These are phyloP conservation scores for Channa striata DNA, from an alignment of 2,797 vertebrate species.

Conservation along the genomic window DNA sequence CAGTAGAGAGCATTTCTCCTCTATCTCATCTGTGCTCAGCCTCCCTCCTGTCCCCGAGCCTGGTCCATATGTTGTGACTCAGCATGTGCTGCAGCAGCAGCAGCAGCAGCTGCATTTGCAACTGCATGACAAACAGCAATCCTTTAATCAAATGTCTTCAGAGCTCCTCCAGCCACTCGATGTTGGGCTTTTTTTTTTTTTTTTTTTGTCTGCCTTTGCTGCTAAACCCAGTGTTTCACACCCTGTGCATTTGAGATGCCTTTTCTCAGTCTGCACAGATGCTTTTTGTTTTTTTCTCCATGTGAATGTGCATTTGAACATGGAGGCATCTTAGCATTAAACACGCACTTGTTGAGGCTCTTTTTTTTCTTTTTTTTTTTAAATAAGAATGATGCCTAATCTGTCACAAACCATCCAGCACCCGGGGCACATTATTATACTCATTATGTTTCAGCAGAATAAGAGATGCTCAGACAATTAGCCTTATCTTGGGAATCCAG, in stretches of 20 bases:
- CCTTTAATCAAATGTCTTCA: constrained; percentile 45
- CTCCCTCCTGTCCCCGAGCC: constrained; percentile 32
- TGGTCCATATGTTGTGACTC: constrained; percentile 51
- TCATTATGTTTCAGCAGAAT: constrained; percentile 34
- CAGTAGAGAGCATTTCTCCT: constrained; percentile 42
- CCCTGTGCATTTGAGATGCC: background rate
- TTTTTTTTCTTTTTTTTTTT: constrained; percentile 66
- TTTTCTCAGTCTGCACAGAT: background rate
- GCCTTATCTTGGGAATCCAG: background rate
- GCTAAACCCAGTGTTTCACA: constrained; percentile 1
- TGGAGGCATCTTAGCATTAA: constrained; percentile 58
- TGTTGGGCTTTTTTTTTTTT: background rate
- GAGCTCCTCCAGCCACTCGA: constrained; percentile 7
- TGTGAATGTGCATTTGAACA: constrained; percentile 34
- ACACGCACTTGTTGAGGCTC: constrained; percentile 45
- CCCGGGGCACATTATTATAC: constrained; percentile 39
- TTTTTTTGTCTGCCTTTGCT: constrained; percentile 7
- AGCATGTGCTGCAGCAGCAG: constrained; percentile 25
- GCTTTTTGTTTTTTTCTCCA: background rate
- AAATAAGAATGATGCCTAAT: constrained; percentile 72
- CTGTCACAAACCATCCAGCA: constrained; percentile 73
- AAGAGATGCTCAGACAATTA: constrained; percentile 21
- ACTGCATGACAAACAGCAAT: constrained; percentile 24
- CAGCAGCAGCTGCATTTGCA: constrained; percentile 52
- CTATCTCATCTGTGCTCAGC: constrained; percentile 32